These are phyloP conservation scores for Corythornis cristatus DNA, from an alignment of 2,113 vertebrate genomes.

Conservation along the genomic window DNA sequence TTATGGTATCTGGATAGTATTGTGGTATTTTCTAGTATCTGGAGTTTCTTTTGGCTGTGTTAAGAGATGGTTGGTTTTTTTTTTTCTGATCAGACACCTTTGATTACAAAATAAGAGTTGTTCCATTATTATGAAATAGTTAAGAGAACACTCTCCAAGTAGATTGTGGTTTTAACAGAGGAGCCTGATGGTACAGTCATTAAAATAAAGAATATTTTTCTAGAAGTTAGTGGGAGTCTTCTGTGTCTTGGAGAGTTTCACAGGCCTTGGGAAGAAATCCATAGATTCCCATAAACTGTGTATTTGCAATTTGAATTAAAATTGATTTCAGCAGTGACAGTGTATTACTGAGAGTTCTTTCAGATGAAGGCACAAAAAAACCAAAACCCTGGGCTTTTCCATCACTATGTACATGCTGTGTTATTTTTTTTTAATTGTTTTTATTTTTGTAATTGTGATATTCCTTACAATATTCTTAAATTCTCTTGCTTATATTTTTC, in stretches of 20 bases:
- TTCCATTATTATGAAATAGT: background rate
- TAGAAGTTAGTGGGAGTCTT: background rate
- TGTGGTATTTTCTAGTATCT: background rate
- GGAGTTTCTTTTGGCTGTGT: background rate
- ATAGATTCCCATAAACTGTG: background rate
- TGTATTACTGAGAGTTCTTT: background rate
- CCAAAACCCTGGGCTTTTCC: background rate
- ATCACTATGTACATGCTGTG: background rate
- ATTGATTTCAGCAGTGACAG: background rate
- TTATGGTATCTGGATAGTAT: background rate
- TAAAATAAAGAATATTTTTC: background rate
- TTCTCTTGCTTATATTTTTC: background rate
- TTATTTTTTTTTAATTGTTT: background rate
- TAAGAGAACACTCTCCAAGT: background rate
- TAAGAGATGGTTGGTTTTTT: background rate
- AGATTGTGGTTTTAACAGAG: background rate
- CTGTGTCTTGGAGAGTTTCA: background rate
- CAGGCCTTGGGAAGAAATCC: background rate
- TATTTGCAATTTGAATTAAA: background rate
- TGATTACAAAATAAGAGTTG: background rate
- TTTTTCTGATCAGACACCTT: background rate
- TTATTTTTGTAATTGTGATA: background rate
- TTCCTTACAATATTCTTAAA: background rate
- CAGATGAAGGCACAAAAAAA: background rate
- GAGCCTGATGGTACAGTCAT: background rate